Evolutionary conservation across 2,888 invertebrate species (phyloP).

Genomic region (Chouioia cunea): DNA sequence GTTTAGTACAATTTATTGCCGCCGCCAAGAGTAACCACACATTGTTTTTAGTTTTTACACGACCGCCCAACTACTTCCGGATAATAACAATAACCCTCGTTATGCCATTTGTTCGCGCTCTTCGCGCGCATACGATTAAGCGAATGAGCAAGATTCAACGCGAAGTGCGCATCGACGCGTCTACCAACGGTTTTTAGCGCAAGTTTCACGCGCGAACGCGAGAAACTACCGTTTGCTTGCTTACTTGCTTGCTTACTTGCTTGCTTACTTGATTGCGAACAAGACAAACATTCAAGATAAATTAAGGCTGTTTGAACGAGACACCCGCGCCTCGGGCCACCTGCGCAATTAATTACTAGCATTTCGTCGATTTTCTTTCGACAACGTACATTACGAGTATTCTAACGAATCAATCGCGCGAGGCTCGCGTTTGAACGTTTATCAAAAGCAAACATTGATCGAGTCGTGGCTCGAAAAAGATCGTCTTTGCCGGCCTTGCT

Average conservation of each 20-base stretch:
- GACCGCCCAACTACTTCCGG: background rate
- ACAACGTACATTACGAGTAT: too few relatives aligned
- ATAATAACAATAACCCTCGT: background rate
- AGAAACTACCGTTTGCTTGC: background rate
- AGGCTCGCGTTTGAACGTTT: too few relatives aligned
- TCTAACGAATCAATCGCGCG: too few relatives aligned
- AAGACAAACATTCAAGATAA: constrained; percentile 22
- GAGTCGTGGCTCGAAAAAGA: too few relatives aligned
- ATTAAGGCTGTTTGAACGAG: constrained; percentile 14
- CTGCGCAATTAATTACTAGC: constrained; percentile 19
- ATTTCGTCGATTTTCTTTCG: too few relatives aligned
- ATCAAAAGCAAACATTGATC: too few relatives aligned
- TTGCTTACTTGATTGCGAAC: constrained; percentile 2
- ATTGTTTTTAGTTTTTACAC: constrained; percentile 47
- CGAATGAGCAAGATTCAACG: constrained; percentile 11
- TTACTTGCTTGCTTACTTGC: background rate
- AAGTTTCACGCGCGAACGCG: too few relatives aligned
- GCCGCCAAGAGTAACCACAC: constrained; percentile 44
- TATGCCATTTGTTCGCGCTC: background rate
- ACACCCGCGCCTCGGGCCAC: background rate
- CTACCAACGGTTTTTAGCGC: too few relatives aligned
- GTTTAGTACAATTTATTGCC: constrained; percentile 52
- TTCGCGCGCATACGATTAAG: background rate
- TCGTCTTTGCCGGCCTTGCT: too few relatives aligned
- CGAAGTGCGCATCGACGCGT: too few relatives aligned